Evolutionary conservation across 2,797 vertebrate genomes (phyloP).

Genomic region (Pelobates cultripes): DNA sequence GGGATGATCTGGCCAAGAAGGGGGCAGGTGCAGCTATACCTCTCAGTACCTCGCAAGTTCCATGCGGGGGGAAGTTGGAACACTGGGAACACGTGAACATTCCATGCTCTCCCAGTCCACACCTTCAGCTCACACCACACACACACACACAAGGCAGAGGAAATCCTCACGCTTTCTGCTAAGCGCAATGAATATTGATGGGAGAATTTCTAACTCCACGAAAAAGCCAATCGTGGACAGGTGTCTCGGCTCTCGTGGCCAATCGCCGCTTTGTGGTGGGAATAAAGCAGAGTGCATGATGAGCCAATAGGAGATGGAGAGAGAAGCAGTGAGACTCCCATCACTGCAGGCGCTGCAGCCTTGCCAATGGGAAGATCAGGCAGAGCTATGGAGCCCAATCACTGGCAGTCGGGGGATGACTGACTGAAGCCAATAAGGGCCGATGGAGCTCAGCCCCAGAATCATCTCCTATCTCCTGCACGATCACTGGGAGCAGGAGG

Average conservation of each 20-base stretch:
- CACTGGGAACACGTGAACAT: constrained; percentile 13
- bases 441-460: not conserved
- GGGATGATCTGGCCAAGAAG: not conserved
- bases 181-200: constrained; percentile 12
- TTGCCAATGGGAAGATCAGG: constrained; percentile 34
- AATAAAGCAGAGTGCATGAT: constrained; percentile 7
- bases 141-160: not conserved
- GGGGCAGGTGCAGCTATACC: not conserved
- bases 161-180: constrained; percentile 28
- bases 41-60: not conserved
- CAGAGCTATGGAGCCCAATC: constrained; percentile 21
- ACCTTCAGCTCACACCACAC: not conserved
- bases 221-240: constrained; percentile 37
- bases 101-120: not conserved
- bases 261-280: constrained; percentile 21
- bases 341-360: constrained; percentile 29
- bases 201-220: constrained; percentile 24
- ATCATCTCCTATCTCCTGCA: constrained; percentile 40
- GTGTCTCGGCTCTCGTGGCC: constrained; percentile 13
- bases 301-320: constrained; percentile 36
- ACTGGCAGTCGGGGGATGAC: not conserved
- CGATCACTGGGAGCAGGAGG: constrained; percentile 16
- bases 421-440: constrained; percentile 16
- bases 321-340: constrained; percentile 37
- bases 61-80: constrained; percentile 23